Conservation (phyloP, 2,888 invertebrate genomes). For the Acanthacorydalis orientalis region DNA sequence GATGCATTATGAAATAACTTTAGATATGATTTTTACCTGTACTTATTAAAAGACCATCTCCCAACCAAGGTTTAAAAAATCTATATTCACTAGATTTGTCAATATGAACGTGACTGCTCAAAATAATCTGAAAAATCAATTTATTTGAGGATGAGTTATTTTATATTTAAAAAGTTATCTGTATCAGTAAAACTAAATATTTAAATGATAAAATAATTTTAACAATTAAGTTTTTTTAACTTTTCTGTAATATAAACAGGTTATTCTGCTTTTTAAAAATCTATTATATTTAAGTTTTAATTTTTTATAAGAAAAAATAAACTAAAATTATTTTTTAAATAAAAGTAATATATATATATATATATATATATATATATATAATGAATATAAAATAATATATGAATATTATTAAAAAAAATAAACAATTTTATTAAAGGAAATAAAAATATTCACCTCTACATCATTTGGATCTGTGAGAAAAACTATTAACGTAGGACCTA, state of each 20-base stretch:
- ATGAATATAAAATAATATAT: neutral
- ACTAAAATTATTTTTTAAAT: too few species aligned
- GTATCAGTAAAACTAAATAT: too few species aligned
- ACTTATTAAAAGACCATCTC: slow-evolving; percentile 24
- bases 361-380: too few species aligned
- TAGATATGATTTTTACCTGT: slow-evolving; percentile 16
- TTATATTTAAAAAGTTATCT: neutral
- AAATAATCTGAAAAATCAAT: slow-evolving; percentile 12
- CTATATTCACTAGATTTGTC: slow-evolving; percentile 24
- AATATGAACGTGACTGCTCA: slow-evolving; percentile 21
- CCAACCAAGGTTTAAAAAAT: slow-evolving; percentile 26
- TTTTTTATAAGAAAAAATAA: too few species aligned
- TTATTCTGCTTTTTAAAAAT: too few species aligned
- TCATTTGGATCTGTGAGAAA: slow-evolving; percentile 18
- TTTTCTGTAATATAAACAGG: too few species aligned
- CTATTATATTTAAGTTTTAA: too few species aligned
- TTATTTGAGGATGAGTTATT: neutral
- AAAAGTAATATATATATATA: too few species aligned
- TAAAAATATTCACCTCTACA: slow-evolving; percentile 14
- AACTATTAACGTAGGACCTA: slow-evolving; percentile 17
- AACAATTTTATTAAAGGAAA: neutral
- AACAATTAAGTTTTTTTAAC: too few species aligned
- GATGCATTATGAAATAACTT: neutral
- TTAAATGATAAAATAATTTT: too few species aligned
- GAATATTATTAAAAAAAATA: neutral